Conservation (phyloP, 1,140 invertebrate species). For the Drosophila biarmipes region DNA sequence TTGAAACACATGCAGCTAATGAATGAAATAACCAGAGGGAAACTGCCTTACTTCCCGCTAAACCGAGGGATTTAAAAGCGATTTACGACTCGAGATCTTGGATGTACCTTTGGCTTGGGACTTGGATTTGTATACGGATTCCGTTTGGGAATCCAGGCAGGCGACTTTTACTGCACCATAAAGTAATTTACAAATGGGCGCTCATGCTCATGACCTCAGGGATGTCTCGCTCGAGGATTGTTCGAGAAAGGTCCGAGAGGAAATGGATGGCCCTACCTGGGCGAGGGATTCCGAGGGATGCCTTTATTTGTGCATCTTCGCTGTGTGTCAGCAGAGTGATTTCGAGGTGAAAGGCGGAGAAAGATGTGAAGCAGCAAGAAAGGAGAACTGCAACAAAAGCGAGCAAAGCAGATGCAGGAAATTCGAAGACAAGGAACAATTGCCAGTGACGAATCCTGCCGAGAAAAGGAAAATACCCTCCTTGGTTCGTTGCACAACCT, state of each 20-base stretch:
- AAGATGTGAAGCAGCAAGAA: conserved; percentile 18
- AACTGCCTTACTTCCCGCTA: conserved; percentile 24
- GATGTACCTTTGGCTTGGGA: conserved; percentile 10
- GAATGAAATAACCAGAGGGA: conserved; percentile 29
- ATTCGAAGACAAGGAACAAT: conserved; percentile 23
- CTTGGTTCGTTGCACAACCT: conserved; percentile 63
- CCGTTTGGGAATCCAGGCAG: conserved; percentile 8
- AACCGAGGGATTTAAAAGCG: conserved; percentile 39
- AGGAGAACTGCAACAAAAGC: conserved; percentile 15
- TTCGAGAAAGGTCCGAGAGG: conserved; percentile 7
- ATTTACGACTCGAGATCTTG: conserved; percentile 40
- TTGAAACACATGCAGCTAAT: conserved; percentile 25
- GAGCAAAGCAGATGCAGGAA: conserved; percentile 31
- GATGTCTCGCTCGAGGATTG: conserved; percentile 1
- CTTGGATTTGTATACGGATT: conserved; percentile 1
- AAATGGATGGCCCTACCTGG: conserved; percentile 40
- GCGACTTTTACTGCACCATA: conserved; percentile 57
- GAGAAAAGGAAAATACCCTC: conserved; percentile 15
- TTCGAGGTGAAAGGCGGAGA: conserved; percentile 62
- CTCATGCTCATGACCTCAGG: conserved; percentile 59
- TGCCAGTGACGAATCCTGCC: conserved; percentile 35
- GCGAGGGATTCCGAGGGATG: conserved; percentile 5
- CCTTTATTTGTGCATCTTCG: conserved; percentile 31
- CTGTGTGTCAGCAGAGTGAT: conserved; percentile 50
- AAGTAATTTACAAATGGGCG: conserved; percentile 78